Base-by-base conservation (phyloP, 2,888 invertebrate species). In the Criorhina ranunculi region DNA sequence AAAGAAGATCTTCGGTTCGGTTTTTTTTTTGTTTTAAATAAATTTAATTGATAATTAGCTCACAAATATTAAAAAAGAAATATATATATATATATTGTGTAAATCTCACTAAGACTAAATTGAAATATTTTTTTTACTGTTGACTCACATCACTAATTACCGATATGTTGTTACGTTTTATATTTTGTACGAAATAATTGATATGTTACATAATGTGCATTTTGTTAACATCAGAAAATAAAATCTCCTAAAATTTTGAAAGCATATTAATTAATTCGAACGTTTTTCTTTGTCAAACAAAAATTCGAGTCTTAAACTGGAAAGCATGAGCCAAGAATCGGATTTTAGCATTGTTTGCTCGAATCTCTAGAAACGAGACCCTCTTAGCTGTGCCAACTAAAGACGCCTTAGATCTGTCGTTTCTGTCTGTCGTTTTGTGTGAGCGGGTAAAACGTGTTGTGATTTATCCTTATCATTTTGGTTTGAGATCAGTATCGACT, bases 141-240 rank as follows among this genome's bases (percentile, higher is more conserved):
- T 85, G 53, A 70, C 75, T 70, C 70, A 70, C 69, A 76, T 80
- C 80, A 76, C 80, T 85, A 70, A 76, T 80, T 69, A 80, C 59
- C 31, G 62, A 80, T 69, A 70, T 76, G 80, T 80, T 85, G 85
- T 85, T 85, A 85, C 75, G 85, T 85, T 85, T 85, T 53, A 80
- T 76, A 80, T 85, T 85, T 85, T 76, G 69, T 85, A 85, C 75
- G 69, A 76, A 75, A 80, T 53, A 83, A 69, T 79, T 69, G 44
- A 75, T 79, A 75, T 53, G 66, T 78, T 79, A 73, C 44, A 60
- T 69, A 53, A 69, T 70, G 42, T 80, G 66, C 53, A 80, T 76
- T 80, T 80, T 85, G 85, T 85, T 85, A 85, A 85, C 66, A 73
- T 66, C 59, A 57, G 17, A 78, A 73, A 78, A 72, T 60, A 72